Evolutionary conservation across 2,888 invertebrate species (phyloP), one percentile per base, ranked within the genome.

Genomic region (Heteropelma amictum): DNA sequence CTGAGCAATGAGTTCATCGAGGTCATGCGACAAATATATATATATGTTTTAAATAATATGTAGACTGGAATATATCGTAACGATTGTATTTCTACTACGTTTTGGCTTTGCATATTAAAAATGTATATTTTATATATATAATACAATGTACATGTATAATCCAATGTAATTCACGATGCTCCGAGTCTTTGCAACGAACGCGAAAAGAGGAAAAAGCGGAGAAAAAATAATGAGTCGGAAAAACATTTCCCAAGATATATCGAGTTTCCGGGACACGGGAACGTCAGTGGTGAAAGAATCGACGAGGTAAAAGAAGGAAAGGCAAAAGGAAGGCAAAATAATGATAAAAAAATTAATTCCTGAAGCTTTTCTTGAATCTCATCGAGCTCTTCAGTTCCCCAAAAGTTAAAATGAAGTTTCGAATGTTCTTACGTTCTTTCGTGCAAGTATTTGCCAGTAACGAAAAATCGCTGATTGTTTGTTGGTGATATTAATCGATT

Each of bases 171-270:
- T n/a, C n/a, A n/a, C n/a, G n/a, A n/a, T n/a, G n/a, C n/a, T n/a
- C n/a, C n/a, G n/a, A n/a, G n/a, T n/a, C n/a, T 56, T 38, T 38
- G 56, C n/a, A 56, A 38, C 38, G 38, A 26, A 28, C 12, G 28
- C 12, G 12, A 7, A 4, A n/a, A 2, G n/a, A 23, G n/a, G 38
- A 26, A 10, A 56, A 38, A 38, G 6, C 7, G 56, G 19, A 14
- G 23, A 23, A 23, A 56, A 56, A 38, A 56, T 38, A 38, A 56
- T 23, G 26, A 38, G 56, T 56, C 14, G 14, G 23, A 38, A 38
- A 26, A 38, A 56, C 38, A 56, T 56, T 56, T 56, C 12, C 23
- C 56, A 38, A 14, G 56, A 23, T 38, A 56, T 56, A 56, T 56
- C 56, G 56, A 56, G 56, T 56, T 56, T 23, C 38, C 14, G 12